These are phyloP conservation scores for Diplazon laetatorius DNA, from an alignment of 2,888 invertebrate genomes.

Conservation along the genomic window DNA sequence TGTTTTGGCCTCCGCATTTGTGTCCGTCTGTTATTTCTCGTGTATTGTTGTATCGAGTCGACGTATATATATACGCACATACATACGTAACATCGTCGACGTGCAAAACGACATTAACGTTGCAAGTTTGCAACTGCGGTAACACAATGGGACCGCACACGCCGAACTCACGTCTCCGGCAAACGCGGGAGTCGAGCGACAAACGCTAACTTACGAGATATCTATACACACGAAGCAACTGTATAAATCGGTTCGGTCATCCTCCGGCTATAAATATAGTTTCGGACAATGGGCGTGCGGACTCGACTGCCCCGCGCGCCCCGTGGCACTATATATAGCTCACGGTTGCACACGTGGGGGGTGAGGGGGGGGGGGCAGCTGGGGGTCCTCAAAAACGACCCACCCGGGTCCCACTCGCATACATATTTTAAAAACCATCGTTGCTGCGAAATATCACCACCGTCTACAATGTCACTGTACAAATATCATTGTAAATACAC, in stretches of 20 bases:
- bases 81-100: conserved; percentile 26
- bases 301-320: conserved; percentile 67
- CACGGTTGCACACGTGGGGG: too few relatives aligned
- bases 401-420: too few relatives aligned
- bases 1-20: conserved; percentile 3
- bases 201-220: conserved; percentile 22
- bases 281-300: conserved; percentile 68
- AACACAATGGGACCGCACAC: conserved; percentile 70
- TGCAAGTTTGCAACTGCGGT: conserved; percentile 32
- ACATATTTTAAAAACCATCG: too few relatives aligned
- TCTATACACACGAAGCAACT: conserved; percentile 54
- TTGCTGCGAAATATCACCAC: conserved; percentile 28
- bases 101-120: conserved; percentile 54
- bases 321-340: conserved; percentile 10
- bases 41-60: too few relatives aligned
- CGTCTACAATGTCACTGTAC: not conserved
- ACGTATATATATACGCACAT: too few relatives aligned
- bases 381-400: too few relatives aligned
- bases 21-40: not conserved
- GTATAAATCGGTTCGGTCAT: conserved; percentile 80
- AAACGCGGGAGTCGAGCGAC: conserved; percentile 17
- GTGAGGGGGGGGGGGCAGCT: too few relatives aligned
- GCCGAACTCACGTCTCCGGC: conserved; percentile 23
- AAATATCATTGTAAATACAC: conserved; percentile 33
- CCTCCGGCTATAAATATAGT: conserved; percentile 79